phyloP scores from a whole-genome alignment of 2,888 invertebrate genomes.

The Caenorhabditis parvicauda region DNA sequence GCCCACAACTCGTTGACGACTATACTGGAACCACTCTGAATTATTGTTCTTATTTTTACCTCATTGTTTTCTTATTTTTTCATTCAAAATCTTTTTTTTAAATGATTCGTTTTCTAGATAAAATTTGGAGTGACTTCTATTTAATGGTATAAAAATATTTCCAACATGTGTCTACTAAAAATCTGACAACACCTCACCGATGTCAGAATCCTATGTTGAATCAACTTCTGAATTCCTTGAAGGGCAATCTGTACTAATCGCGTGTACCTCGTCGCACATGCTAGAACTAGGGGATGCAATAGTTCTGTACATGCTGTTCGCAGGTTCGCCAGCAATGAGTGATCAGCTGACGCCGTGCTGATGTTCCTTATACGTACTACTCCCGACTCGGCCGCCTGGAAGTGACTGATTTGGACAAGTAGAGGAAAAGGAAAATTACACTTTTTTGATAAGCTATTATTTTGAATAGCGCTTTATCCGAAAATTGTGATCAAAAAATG shows the following conservation, averaged over 20 bases:
- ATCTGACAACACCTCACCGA: conserved; percentile 24
- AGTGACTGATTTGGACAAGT: background rate
- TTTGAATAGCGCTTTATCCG: background rate
- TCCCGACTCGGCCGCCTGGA: conserved; percentile 90
- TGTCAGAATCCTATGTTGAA: conserved; percentile 65
- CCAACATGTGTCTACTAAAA: background rate
- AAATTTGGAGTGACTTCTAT: background rate
- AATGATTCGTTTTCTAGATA: background rate
- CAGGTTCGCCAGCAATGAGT: conserved; percentile 44
- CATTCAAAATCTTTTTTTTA: background rate
- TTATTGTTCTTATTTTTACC: conserved; percentile 71
- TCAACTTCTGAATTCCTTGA: conserved; percentile 87
- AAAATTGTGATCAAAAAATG: no score
- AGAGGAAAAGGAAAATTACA: background rate
- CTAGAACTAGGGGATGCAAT: conserved; percentile 90
- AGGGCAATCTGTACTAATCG: conserved; percentile 91
- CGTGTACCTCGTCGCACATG: conserved; percentile 92
- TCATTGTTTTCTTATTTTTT: background rate
- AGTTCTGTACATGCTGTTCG: conserved; percentile 71
- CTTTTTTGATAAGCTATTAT: no score
- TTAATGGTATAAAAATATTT: background rate
- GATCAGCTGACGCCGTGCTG: conserved; percentile 43
- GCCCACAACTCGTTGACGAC: conserved; percentile 90
- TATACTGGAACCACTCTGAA: conserved; percentile 80
- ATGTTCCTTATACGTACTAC: conserved; percentile 79